Evolutionary conservation across 2,797 vertebrate species (phyloP), one percentile per base, ranked within the genome.

Genomic region (Xenentodon cancila): DNA sequence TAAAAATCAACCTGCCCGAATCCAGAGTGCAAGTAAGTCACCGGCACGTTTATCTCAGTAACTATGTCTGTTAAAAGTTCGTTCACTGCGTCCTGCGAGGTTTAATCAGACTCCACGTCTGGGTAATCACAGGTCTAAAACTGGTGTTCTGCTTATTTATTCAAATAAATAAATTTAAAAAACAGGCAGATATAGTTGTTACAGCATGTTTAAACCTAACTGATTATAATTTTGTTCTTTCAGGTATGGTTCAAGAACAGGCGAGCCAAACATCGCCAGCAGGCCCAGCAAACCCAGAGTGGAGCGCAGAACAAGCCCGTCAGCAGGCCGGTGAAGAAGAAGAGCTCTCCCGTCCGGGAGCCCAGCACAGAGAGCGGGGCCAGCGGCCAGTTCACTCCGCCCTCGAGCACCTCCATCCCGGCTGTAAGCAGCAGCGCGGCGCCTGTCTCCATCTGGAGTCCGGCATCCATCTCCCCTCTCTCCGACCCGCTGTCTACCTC

Each of bases 211-310:
- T n/a, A n/a, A n/a, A n/a, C n/a, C 25, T 25, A 25, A 25, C 5
- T 3, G 5, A 22, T 25, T 25, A 2, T 25, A 22, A 55, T 50
- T 0, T 18, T 1, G 25, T 25, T 25, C n/a, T 40, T 66, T 7
- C 50, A 99, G 97, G 97, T 99, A 0, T 99, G 97, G 96, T 99
- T 98, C 84, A 98, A 98, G 84, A 99, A 98, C 89, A 93, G 97
- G 73, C 90, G 97, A 51, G 97, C 97, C 53, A 99, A 99, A 69
- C 97, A 96, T 55, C 95, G 96, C 50, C 96, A 98, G 66, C 97
- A 98, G 85, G 89, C 88, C 71, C 90, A 92, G 77, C 90, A 92
- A 32, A 82, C 64, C 18, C 96, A 97, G 71, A 95, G 91, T 0
- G 95, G 95, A 17, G 94, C 86, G 34, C 97, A 96, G 90, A 97